Percentiles rank a stretch among this genome's conserved stretches.
These are phyloP conservation scores for Hipposideros armiger DNA, from an alignment of 2,113 vertebrate genomes.

Conservation along the genomic window DNA sequence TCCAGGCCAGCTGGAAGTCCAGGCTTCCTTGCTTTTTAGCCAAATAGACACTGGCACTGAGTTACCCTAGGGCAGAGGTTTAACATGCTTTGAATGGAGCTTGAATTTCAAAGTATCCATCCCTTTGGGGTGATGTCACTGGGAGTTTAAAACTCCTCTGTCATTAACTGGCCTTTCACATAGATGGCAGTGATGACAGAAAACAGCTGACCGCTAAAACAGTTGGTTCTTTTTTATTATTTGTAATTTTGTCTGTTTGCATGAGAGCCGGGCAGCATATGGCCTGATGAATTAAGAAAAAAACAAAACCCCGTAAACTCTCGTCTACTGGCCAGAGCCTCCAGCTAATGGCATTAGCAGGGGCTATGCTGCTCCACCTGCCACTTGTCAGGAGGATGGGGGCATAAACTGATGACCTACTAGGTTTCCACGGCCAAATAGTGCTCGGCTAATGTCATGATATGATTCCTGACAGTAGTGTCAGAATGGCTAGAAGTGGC, in stretches of 20 bases:
- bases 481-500: slow-evolving; percentile 45
- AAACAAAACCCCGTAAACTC: slow-evolving; percentile 70
- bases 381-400: slow-evolving; percentile 57
- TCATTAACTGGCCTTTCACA: slow-evolving; percentile 74
- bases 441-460: slow-evolving; percentile 12
- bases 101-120: slow-evolving; percentile 69
- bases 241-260: slow-evolving; percentile 82
- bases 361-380: slow-evolving; percentile 66
- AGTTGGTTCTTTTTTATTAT: slow-evolving; percentile 83
- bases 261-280: slow-evolving; percentile 82
- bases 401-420: slow-evolving; percentile 72
- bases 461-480: slow-evolving; percentile 69
- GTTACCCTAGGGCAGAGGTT: slow-evolving; percentile 77
- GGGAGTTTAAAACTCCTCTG: slow-evolving; percentile 70
- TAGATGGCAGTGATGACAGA: slow-evolving; percentile 60
- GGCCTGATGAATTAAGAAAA: slow-evolving; percentile 79
- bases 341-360: slow-evolving; percentile 51
- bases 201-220: slow-evolving; percentile 74
- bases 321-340: slow-evolving; percentile 64
- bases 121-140: slow-evolving; percentile 73
- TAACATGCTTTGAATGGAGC: slow-evolving; percentile 69
- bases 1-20: slow-evolving; percentile 79
- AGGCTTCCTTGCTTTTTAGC: slow-evolving; percentile 62
- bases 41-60: slow-evolving; percentile 74
- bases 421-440: slow-evolving; percentile 30